These are phyloP conservation scores for Eolophus roseicapilla DNA, from an alignment of 2,113 vertebrate genomes.

Conservation along the genomic window DNA sequence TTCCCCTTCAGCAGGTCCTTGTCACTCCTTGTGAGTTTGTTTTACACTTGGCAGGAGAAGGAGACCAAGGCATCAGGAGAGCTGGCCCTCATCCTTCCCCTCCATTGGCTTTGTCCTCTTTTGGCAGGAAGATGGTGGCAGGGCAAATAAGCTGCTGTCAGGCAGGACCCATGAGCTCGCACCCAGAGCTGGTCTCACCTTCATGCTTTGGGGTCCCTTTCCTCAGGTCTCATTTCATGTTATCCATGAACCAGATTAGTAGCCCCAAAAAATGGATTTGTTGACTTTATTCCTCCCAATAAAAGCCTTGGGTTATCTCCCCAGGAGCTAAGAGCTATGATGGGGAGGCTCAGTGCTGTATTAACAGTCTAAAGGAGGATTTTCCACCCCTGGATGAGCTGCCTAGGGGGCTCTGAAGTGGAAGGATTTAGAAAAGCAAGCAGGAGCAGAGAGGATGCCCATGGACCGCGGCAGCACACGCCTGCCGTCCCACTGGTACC, in stretches of 20 bases:
- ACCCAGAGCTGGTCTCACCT: neutral
- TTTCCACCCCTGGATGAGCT: neutral
- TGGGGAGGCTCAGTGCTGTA: neutral
- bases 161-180: accelerated
- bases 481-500: neutral
- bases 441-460: neutral
- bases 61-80: accelerated
- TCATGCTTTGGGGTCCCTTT: neutral
- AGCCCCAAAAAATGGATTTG: neutral
- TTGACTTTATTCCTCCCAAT: neutral
- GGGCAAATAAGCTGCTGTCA: neutral
- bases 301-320: neutral
- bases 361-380: neutral
- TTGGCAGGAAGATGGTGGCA: accelerated
- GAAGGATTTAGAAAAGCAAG: neutral
- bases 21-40: neutral
- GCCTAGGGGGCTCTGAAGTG: neutral
- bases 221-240: neutral
- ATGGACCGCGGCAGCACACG: accelerated
- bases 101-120: neutral
- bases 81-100: neutral
- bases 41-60: neutral
- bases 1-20: neutral
- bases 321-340: neutral
- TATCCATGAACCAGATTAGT: neutral